Evolutionary conservation across 1,140 invertebrate species (phyloP), one percentile per base, ranked within the genome.

Genomic region (Hylaeus volcanicus): DNA sequence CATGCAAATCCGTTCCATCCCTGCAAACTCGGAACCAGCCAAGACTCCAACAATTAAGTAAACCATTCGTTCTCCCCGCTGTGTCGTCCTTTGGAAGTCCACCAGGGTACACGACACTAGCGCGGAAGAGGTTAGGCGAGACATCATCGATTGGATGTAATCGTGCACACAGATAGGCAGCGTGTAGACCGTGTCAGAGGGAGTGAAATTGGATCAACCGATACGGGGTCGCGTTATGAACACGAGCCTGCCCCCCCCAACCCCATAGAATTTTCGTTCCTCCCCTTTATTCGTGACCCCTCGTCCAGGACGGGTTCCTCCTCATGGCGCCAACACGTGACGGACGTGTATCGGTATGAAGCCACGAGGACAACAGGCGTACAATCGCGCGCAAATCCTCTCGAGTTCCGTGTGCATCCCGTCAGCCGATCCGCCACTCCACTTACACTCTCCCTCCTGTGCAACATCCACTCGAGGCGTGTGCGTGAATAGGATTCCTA

Each of bases 151-250:
- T 71, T 78, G 68, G 81, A 71, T 76, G 85, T 81, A 70, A 78
- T 84, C 68, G 76, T 58, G 69, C 37, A 48, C 45, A 56, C 74
- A 85, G 81, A 69, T 83, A 84, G 61, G 76, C 73, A 58, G 48
- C 60, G 78, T 55, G 75, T 74, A 80, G 75, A 78, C 80, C 75
- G 63, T 86, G 80, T 84, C 74, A 77, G 82, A 69, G 73, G 84
- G 76, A 87, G 83, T 88, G 84, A 90, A 90, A 91, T 88, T 90
- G 88, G 88, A 89, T 91, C 87, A 90, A 85, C 82, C 83, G 86
- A 90, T 90, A 86, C 85, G 81, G 85, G 84, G 78, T 89, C 88
- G 85, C 84, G 84, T 89, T 90, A 90, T 88, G 81, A 89, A 86
- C 85, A 83, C 74, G 79, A 86, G 81, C 81, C 74, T 78, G 43